Percentiles rank a stretch among this genome's conserved stretches.
Evolutionary conservation across 2,888 invertebrate genomes (phyloP).

Genomic region (Eretmocerus hayati): DNA sequence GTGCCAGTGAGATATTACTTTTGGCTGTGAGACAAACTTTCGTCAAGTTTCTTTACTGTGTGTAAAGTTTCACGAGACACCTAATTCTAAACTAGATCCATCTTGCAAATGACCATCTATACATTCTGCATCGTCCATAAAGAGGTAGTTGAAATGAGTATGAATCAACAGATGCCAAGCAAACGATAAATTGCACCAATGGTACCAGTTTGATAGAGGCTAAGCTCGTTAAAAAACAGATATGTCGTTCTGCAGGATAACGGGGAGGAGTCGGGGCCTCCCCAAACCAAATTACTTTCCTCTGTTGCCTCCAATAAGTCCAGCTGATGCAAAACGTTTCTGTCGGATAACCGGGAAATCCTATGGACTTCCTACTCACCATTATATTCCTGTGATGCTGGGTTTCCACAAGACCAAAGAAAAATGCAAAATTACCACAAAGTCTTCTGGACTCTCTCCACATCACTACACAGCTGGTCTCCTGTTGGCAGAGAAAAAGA

Average conservation of each 20-base stretch:
- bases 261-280: constrained; percentile 70
- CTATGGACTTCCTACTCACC: constrained; percentile 65
- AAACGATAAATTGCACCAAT: too few species aligned
- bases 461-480: constrained; percentile 56
- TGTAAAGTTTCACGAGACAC: too few species aligned
- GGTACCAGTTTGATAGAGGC: too few species aligned
- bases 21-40: too few species aligned
- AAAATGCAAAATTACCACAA: constrained; percentile 60
- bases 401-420: constrained; percentile 42
- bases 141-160: too few species aligned
- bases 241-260: constrained; percentile 75
- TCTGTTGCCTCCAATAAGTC: constrained; percentile 70
- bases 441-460: constrained; percentile 55
- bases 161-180: too few species aligned
- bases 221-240: too few species aligned
- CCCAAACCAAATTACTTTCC: constrained; percentile 80
- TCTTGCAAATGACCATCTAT: too few species aligned
- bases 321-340: constrained; percentile 73
- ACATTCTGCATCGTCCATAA: too few species aligned
- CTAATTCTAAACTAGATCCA: too few species aligned
- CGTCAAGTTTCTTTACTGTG: too few species aligned
- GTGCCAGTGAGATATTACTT: too few species aligned
- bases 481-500: constrained; percentile 59
- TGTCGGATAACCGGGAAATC: constrained; percentile 75
- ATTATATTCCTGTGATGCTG: constrained; percentile 71